These are phyloP conservation scores for Caenorhabditis latens DNA, from an alignment of 1,140 invertebrate genomes.

Conservation along the genomic window DNA sequence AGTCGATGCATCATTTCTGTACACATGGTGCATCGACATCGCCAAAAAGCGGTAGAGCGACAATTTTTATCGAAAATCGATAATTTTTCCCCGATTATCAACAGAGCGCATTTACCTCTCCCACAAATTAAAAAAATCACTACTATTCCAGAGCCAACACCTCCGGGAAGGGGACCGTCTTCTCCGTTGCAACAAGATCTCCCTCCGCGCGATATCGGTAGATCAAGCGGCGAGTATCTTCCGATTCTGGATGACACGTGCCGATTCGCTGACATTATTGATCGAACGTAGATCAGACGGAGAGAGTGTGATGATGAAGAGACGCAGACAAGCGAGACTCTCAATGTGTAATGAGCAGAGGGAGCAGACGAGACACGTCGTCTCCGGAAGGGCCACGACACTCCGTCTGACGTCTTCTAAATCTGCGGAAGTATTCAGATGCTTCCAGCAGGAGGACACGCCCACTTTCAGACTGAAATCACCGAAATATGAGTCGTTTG, in stretches of 20 bases:
- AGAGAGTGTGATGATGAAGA: conserved; percentile 18
- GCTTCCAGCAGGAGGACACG: neutral
- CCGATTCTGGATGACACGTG: conserved; percentile 2
- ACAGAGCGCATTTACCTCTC: too few species aligned
- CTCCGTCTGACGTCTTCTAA: conserved; percentile 14
- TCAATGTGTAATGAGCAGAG: conserved; percentile 46
- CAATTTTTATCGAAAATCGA: too few species aligned
- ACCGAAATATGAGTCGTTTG: conserved; percentile 12
- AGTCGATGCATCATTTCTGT: too few species aligned
- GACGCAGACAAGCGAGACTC: conserved; percentile 13
- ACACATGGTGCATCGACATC: too few species aligned
- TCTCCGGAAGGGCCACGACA: conserved; percentile 2
- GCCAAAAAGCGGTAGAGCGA: too few species aligned
- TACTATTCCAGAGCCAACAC: neutral
- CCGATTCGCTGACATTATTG: neutral
- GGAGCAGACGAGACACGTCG: conserved; percentile 10
- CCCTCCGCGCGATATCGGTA: neutral
- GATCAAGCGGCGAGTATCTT: conserved; percentile 36
- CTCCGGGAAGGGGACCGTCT: conserved; percentile 26
- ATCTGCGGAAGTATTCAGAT: conserved; percentile 31
- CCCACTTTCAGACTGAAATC: neutral
- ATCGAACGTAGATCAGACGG: conserved; percentile 26
- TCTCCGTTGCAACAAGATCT: conserved; percentile 21
- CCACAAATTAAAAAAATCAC: too few species aligned
- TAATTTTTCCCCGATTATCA: too few species aligned